A percentile compares a stretch with the other conserved stretches of the same genome.
Evolutionary conservation across 92 coral and sea anemone genomes (phyloP).

Genomic region (Blastomussa wellsi): DNA sequence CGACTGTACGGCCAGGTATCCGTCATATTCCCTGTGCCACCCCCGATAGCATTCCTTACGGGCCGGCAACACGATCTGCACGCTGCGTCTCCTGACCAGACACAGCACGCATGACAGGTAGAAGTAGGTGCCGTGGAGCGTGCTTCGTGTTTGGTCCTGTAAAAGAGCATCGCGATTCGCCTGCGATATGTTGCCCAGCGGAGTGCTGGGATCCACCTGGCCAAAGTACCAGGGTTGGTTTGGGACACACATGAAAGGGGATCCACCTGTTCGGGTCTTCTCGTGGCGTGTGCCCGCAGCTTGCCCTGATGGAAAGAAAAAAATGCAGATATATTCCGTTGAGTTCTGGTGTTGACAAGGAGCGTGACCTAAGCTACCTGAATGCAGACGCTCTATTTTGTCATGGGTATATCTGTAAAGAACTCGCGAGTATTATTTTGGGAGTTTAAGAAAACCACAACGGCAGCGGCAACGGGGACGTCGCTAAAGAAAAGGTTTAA

Average conservation of each 20-base stretch:
- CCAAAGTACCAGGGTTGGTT: constrained; percentile 84
- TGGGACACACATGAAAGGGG: constrained; percentile 74
- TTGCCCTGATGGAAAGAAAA: constrained; percentile 55
- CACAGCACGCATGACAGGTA: constrained; percentile 75
- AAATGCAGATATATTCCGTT: neutral
- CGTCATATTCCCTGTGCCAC: constrained; percentile 87
- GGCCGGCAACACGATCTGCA: constrained; percentile 78
- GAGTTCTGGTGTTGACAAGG: neutral
- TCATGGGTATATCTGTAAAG: too few species aligned
- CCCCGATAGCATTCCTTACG: constrained; percentile 86
- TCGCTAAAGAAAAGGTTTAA: too few species aligned
- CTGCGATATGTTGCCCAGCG: constrained; percentile 49
- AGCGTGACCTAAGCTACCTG: neutral
- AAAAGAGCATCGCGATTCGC: constrained; percentile 33
- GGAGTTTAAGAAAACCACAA: too few species aligned
- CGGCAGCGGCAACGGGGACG: too few species aligned
- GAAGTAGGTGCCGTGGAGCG: constrained; percentile 61
- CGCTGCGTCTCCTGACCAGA: constrained; percentile 67
- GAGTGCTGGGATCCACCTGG: constrained; percentile 54
- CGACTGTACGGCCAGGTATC: constrained; percentile 71
- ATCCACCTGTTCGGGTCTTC: constrained; percentile 66
- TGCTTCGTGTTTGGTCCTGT: constrained; percentile 20
- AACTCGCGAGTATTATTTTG: too few species aligned
- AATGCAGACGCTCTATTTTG: too few species aligned
- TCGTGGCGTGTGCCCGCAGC: constrained; percentile 79